phyloP scores from a whole-genome alignment of 92 coral and sea anemone genomes.

The Porites lobata region DNA sequence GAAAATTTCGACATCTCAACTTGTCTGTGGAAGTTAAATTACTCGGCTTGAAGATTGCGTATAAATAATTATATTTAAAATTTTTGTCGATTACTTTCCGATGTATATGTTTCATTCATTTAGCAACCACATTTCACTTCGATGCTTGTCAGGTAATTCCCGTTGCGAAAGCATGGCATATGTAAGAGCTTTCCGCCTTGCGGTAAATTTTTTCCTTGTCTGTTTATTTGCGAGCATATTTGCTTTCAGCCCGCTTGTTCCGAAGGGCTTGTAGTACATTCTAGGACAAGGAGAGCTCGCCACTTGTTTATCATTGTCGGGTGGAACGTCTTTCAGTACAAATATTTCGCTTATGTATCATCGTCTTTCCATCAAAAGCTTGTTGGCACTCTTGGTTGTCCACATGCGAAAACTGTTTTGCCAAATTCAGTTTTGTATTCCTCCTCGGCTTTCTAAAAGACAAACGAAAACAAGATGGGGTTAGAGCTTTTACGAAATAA shows the following conservation, averaged over 20 bases:
- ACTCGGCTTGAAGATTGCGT: constrained; percentile 46
- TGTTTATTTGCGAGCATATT: constrained; percentile 18
- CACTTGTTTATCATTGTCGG: constrained; percentile 28
- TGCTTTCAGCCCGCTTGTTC: constrained; percentile 32
- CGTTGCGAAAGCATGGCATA: not conserved
- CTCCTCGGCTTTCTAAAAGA: constrained; percentile 69
- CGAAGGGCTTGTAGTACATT: constrained; percentile 28
- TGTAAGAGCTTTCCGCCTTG: not conserved
- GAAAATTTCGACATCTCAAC: constrained; percentile 43
- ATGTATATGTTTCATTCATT: constrained; percentile 18
- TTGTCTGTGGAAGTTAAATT: constrained; percentile 46
- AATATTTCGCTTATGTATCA: constrained; percentile 1
- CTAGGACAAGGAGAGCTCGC: constrained; percentile 1
- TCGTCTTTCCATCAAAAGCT: constrained; percentile 31
- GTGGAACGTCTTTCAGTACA: constrained; percentile 20
- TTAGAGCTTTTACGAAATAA: constrained; percentile 2
- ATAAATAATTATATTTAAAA: constrained; percentile 43
- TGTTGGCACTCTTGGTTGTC: constrained; percentile 67
- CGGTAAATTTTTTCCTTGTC: not conserved
- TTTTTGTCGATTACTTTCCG: constrained; percentile 31
- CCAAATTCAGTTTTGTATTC: constrained; percentile 74
- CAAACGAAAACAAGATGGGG: constrained; percentile 27
- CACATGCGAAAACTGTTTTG: constrained; percentile 74
- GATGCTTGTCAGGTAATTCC: constrained; percentile 14
- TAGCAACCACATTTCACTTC: constrained; percentile 1